Percentiles rank a stretch among this genome's conserved stretches.
Conservation (phyloP, 2,888 invertebrate species). For the Coremacera marginata region DNA sequence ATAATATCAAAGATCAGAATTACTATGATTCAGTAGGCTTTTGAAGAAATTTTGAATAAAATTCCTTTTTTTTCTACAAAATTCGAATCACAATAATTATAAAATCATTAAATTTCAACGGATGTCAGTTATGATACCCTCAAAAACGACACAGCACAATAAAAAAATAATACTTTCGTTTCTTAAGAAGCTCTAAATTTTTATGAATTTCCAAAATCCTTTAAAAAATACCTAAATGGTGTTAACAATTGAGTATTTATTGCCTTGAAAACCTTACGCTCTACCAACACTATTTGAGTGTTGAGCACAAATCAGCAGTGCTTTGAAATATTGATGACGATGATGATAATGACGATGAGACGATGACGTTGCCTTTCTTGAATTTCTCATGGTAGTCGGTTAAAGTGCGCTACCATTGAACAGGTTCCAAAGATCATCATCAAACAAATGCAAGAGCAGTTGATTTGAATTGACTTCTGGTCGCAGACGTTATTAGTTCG, state of each 20-base stretch:
- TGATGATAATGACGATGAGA: neutral
- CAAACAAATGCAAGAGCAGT: neutral
- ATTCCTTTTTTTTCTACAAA: too few relatives aligned
- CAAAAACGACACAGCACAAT: too few relatives aligned
- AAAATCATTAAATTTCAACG: too few relatives aligned
- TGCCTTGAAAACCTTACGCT: conserved; percentile 19
- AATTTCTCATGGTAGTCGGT: neutral
- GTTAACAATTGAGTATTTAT: conserved; percentile 42
- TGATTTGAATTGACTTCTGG: conserved; percentile 9
- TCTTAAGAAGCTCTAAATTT: too few relatives aligned
- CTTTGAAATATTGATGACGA: neutral
- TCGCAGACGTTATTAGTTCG: neutral
- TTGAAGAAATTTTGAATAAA: too few relatives aligned
- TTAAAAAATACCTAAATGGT: conserved; percentile 39
- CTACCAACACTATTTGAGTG: neutral
- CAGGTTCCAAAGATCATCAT: neutral
- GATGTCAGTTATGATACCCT: too few relatives aligned
- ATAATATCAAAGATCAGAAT: too few relatives aligned
- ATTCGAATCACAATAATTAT: too few relatives aligned
- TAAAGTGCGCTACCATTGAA: neutral
- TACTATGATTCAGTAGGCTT: too few relatives aligned
- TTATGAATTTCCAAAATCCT: neutral
- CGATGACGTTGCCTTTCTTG: neutral
- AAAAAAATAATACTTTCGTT: too few relatives aligned
- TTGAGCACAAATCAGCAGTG: neutral